Percentiles rank a stretch among this genome's conserved stretches.
These are phyloP conservation scores for Calosoma granatense DNA, from an alignment of 1,140 invertebrate genomes.

Conservation along the genomic window DNA sequence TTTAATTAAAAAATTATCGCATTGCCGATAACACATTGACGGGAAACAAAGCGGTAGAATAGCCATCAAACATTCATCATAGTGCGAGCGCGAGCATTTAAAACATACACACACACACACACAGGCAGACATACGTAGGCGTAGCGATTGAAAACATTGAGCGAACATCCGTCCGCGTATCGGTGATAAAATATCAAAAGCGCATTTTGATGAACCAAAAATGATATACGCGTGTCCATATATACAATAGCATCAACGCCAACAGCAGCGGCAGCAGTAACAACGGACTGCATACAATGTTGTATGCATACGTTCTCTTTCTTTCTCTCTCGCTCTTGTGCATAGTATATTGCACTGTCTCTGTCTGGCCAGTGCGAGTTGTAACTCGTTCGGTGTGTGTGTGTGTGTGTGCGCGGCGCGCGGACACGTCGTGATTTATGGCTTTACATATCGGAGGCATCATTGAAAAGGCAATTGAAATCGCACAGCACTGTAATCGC, in stretches of 20 bases:
- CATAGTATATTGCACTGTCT: too few species aligned
- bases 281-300: too few species aligned
- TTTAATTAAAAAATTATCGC: conserved; percentile 7
- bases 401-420: too few species aligned
- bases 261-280: too few species aligned
- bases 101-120: background rate
- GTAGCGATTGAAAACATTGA: conserved; percentile 2
- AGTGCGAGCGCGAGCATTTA: background rate
- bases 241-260: background rate
- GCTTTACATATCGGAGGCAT: conserved; percentile 28
- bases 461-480: conserved; percentile 36
- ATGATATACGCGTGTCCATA: background rate
- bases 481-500: conserved; percentile 29
- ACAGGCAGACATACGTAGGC: too few species aligned
- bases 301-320: too few species aligned
- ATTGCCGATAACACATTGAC: background rate
- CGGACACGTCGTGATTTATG: conserved; percentile 34
- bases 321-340: too few species aligned
- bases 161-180: conserved; percentile 1
- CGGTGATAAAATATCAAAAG: conserved; percentile 7
- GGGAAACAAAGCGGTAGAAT: background rate
- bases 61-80: conserved; percentile 7
- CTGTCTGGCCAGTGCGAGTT: conserved; percentile 1
- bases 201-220: conserved; percentile 9
- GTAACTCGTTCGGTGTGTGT: too few species aligned